A percentile compares a stretch with the other conserved stretches of the same genome.
phyloP scores from a whole-genome alignment of 2,888 invertebrate species.

The Watsonalla cultraria region DNA sequence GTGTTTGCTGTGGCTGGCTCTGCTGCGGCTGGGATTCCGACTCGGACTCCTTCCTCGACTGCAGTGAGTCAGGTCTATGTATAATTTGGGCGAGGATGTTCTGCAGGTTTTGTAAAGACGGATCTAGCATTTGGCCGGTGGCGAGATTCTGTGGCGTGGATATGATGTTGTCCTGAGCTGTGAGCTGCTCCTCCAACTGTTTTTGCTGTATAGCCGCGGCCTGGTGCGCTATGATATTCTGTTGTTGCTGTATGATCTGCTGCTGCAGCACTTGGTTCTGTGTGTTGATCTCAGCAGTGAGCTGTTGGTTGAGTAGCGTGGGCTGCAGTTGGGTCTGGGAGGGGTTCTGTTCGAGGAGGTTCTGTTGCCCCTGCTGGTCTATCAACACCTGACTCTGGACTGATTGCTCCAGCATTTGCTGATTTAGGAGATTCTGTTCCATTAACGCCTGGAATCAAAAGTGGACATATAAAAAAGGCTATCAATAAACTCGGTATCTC shows the following conservation, averaged over 20 bases:
- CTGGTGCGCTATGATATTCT: constrained; percentile 67
- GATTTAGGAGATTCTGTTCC: constrained; percentile 70
- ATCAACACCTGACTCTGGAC: constrained; percentile 55
- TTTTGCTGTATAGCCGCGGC: constrained; percentile 71
- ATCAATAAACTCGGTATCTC: too few species aligned
- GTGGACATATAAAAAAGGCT: neutral
- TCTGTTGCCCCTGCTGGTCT: constrained; percentile 56
- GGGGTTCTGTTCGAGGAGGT: constrained; percentile 40
- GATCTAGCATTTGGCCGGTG: constrained; percentile 65
- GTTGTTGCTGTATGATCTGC: constrained; percentile 72
- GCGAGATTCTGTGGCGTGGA: constrained; percentile 58
- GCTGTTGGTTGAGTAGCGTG: constrained; percentile 52
- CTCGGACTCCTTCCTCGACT: constrained; percentile 64
- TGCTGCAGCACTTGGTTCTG: constrained; percentile 77
- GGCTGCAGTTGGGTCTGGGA: constrained; percentile 55
- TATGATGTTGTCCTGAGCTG: constrained; percentile 56
- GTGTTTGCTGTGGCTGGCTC: constrained; percentile 34
- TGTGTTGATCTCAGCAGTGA: constrained; percentile 58
- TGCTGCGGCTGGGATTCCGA: constrained; percentile 50
- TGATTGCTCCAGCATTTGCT: constrained; percentile 65
- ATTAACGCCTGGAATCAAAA: constrained; percentile 48
- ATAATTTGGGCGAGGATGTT: constrained; percentile 69
- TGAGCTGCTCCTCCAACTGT: constrained; percentile 61
- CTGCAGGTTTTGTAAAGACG: constrained; percentile 72
- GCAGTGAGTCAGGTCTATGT: constrained; percentile 62